A percentile compares a stretch with the other conserved stretches of the same genome.
These are phyloP conservation scores for Lordiphosa collinella DNA, from an alignment of 1,140 invertebrate species.

Conservation along the genomic window DNA sequence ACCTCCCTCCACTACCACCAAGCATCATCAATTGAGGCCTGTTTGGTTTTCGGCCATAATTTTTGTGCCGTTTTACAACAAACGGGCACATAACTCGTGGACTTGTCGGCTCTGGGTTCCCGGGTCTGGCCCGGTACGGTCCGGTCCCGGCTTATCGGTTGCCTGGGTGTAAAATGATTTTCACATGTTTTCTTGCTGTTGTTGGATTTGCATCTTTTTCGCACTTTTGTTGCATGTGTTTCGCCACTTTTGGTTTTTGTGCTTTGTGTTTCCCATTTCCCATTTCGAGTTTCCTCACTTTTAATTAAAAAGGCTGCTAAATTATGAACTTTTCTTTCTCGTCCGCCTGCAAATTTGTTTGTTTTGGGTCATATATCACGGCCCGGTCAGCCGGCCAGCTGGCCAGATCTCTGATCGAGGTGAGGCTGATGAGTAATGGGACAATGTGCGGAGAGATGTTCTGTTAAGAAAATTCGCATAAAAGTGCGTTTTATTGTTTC, in stretches of 20 bases:
- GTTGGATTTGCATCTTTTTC: slow-evolving; percentile 28
- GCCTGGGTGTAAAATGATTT: slow-evolving; percentile 57
- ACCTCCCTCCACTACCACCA: neutral
- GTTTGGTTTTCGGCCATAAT: slow-evolving; percentile 74
- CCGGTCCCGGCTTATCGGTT: slow-evolving; percentile 46
- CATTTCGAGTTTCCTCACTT: slow-evolving; percentile 42
- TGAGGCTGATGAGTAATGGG: slow-evolving; percentile 27
- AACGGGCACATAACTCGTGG: slow-evolving; percentile 66
- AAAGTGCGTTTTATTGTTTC: slow-evolving; percentile 74
- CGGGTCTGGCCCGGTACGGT: slow-evolving; percentile 22
- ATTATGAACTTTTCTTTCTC: slow-evolving; percentile 76
- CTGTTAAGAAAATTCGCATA: slow-evolving; percentile 22
- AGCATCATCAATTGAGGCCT: slow-evolving; percentile 42
- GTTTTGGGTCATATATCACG: slow-evolving; percentile 53
- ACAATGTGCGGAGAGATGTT: slow-evolving; percentile 17
- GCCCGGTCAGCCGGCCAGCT: slow-evolving; percentile 19
- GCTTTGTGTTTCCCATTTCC: slow-evolving; percentile 16
- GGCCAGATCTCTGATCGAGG: slow-evolving; percentile 32
- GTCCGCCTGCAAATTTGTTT: slow-evolving; percentile 64
- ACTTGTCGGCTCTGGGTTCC: slow-evolving; percentile 27
- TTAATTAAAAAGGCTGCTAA: slow-evolving; percentile 71
- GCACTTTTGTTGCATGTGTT: slow-evolving; percentile 37
- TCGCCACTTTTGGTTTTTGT: slow-evolving; percentile 27
- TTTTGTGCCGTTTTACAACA: slow-evolving; percentile 68
- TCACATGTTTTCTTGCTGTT: slow-evolving; percentile 63